Conservation (phyloP, 2,113 vertebrate species). For the Callocephalon fimbriatum region DNA sequence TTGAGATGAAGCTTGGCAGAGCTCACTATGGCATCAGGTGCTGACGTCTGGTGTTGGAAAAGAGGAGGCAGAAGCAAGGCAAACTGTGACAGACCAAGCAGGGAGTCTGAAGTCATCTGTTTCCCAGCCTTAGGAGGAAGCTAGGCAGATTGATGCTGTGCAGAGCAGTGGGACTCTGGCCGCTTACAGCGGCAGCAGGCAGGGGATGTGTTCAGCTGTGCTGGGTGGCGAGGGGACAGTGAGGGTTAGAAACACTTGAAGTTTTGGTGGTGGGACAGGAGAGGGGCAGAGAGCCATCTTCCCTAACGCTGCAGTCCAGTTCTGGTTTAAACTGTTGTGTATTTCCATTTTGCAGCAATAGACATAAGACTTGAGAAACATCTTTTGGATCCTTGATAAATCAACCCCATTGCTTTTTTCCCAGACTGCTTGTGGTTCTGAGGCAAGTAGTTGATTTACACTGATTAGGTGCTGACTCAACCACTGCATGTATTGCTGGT, state of each 20-base stretch:
- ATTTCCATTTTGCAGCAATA: background rate
- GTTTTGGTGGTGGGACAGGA: background rate
- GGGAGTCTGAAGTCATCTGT: conserved; percentile 58
- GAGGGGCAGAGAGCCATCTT: background rate
- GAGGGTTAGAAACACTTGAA: background rate
- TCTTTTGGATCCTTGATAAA: background rate
- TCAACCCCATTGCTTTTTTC: background rate
- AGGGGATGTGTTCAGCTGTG: background rate
- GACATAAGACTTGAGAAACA: background rate
- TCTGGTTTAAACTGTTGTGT: background rate
- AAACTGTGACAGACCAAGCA: conserved; percentile 69
- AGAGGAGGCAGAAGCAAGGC: conserved; percentile 59
- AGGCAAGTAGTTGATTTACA: background rate
- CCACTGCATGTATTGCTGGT: background rate
- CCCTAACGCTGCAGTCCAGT: background rate
- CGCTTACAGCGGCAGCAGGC: accelerated
- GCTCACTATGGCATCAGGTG: conserved; percentile 58
- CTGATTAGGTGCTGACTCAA: background rate
- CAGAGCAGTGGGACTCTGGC: background rate
- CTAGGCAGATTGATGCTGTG: background rate
- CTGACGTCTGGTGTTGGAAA: conserved; percentile 67
- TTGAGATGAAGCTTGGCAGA: conserved; percentile 62
- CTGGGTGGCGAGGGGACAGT: accelerated
- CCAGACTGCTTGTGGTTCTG: background rate
- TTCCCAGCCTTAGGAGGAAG: background rate